Conservation (phyloP, 1,140 invertebrate genomes). For the Ganaspis sp. region DNA sequence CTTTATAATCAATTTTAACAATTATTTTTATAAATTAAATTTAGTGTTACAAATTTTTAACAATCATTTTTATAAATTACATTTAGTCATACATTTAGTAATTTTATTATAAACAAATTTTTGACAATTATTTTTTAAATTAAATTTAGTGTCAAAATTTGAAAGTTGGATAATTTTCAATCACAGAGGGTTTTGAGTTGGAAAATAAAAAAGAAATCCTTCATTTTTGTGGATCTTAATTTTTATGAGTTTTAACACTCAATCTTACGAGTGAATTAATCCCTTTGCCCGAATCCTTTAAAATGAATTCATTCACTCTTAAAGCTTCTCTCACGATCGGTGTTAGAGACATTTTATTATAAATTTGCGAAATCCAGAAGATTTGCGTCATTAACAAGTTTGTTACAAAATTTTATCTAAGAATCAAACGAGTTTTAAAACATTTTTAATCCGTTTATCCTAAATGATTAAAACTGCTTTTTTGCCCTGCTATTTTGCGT, state of each 20-base stretch:
- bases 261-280: constrained; percentile 1
- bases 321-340: constrained; percentile 29
- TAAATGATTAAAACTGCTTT: background rate
- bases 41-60: too few relatives aligned
- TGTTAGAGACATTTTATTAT: constrained; percentile 8
- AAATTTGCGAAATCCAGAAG: background rate
- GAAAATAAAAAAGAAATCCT: too few relatives aligned
- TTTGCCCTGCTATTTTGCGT: constrained; percentile 4
- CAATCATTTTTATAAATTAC: too few relatives aligned
- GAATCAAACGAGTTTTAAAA: background rate
- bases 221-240: too few relatives aligned
- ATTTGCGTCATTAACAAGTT: background rate
- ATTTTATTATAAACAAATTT: too few relatives aligned
- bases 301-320: constrained; percentile 12
- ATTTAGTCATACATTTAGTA: too few relatives aligned
- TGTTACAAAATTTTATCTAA: background rate
- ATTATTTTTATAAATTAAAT: too few relatives aligned
- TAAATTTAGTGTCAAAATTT: too few relatives aligned
- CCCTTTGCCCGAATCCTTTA: background rate
- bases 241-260: background rate
- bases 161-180: too few relatives aligned
- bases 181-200: too few relatives aligned
- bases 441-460: background rate
- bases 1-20: too few relatives aligned
- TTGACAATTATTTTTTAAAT: too few relatives aligned